Evolutionary conservation across 2,888 invertebrate genomes (phyloP).

Genomic region (Melanargia galathea): DNA sequence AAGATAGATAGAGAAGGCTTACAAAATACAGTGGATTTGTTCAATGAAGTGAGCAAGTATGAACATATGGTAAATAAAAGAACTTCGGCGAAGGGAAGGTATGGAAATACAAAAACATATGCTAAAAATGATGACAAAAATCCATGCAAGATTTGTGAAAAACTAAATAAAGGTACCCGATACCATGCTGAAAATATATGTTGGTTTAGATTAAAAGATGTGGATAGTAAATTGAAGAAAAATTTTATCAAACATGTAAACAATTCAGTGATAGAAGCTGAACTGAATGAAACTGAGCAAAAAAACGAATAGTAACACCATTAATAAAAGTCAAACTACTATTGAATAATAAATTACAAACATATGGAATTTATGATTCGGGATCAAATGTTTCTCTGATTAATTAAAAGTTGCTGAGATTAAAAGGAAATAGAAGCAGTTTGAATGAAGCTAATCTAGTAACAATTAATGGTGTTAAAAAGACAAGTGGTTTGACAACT

Average conservation of each 20-base stretch:
- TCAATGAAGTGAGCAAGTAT: slow-evolving; percentile 13
- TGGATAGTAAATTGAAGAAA: slow-evolving; percentile 6
- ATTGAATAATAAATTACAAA: slow-evolving; percentile 40
- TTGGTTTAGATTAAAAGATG: slow-evolving; percentile 32
- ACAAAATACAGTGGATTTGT: slow-evolving; percentile 14
- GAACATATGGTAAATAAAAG: slow-evolving; percentile 7
- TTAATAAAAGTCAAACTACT: slow-evolving; percentile 41
- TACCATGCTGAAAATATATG: slow-evolving; percentile 30
- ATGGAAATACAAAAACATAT: too few species aligned
- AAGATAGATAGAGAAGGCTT: too few species aligned
- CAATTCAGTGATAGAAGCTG: slow-evolving; percentile 37
- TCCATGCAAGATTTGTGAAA: slow-evolving; percentile 29
- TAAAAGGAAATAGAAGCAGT: slow-evolving; percentile 19
- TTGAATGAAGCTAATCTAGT: slow-evolving; percentile 22
- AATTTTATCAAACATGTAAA: slow-evolving; percentile 22
- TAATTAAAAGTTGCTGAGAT: slow-evolving; percentile 42
- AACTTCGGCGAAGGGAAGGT: neutral
- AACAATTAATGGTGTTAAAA: slow-evolving; percentile 38
- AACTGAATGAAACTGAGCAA: slow-evolving; percentile 35
- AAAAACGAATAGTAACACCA: slow-evolving; percentile 47
- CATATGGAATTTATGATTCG: slow-evolving; percentile 44
- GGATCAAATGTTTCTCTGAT: slow-evolving; percentile 47
- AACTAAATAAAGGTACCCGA: slow-evolving; percentile 25
- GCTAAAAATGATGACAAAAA: slow-evolving; percentile 6
- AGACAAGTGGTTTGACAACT: slow-evolving; percentile 28